Base-by-base conservation (phyloP, 1,140 invertebrate species). In the Harpegnathos saltator region DNA sequence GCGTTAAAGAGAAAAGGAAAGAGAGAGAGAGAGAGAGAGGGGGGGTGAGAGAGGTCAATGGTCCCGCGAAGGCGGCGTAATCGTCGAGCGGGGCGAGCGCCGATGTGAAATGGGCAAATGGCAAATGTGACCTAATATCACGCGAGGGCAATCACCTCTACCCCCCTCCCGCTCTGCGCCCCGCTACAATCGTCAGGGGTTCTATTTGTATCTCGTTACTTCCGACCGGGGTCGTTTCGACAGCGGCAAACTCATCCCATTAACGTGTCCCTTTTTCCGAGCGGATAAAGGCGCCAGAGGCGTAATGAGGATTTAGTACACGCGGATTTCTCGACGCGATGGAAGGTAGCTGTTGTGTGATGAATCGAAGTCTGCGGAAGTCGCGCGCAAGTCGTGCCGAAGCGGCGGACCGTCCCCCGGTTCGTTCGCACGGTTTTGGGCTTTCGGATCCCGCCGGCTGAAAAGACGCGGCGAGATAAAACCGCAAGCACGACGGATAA, bases 191-290 rank as follows among this genome's bases (percentile, higher is more conserved):
- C 86, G 89, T 87, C 85, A 89, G 87, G 65, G 75, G 86, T 91
- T 92, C 91, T 92, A 92, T 92, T 92, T 91, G 91, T 92, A 92
- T 92, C 91, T 92, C 89, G 89, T 92, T 92, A 92, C 90, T 93
- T 88, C 90, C 90, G 82, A 92, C 77, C 73, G 38, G n/a, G n/a
- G 17, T 56, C 66, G 44, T 85, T 78, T 73, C 59, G 80, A 85
- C 72, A 69, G 72, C 85, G 58, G 56, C 85, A 19, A 68, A 33
- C 50, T 80, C 65, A 17, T 59, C 52, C 52, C 29, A 65, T 65
- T 33, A n/a, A 0, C 19, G 15, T 59, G 22, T 50, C 69, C 33
- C 54, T 58, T 54, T 14, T 69, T 17, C 17, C 1, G 22, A 29
- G 14, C 52, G 14, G 15, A 29, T 14, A 9, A 59, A 19, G 38